phyloP scores from a whole-genome alignment of 2,888 invertebrate species.

The Chelonus formosanus region DNA sequence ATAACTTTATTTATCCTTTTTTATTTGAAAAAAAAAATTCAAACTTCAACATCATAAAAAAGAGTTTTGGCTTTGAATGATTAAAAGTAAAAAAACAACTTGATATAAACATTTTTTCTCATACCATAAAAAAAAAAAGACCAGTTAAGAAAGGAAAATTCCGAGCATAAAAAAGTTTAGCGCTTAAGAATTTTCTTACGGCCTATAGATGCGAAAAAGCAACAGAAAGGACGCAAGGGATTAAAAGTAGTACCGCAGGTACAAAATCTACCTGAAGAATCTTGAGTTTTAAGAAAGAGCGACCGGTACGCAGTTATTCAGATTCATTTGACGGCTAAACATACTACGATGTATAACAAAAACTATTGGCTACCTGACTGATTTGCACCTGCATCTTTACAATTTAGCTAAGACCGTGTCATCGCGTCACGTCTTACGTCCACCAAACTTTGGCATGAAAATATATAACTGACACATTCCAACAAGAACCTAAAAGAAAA shows the following conservation, averaged over 20 bases:
- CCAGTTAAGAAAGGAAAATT: no score
- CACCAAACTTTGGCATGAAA: background rate
- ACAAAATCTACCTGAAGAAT: constrained; percentile 27
- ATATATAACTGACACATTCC: no score
- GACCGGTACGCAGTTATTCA: constrained; percentile 21
- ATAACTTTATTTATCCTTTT: no score
- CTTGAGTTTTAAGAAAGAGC: constrained; percentile 13
- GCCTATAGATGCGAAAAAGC: background rate
- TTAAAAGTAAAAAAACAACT: no score
- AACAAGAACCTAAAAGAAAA: no score
- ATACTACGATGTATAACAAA: background rate
- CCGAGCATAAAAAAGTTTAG: no score
- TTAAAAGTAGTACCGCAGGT: constrained; percentile 21
- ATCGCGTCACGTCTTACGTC: constrained; percentile 16
- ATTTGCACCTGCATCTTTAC: constrained; percentile 34
- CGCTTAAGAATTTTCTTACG: no score
- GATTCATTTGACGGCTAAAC: constrained; percentile 11
- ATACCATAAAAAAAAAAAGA: no score
- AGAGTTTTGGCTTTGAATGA: no score
- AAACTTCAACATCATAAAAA: no score
- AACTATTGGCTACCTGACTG: constrained; percentile 27
- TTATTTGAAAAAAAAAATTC: no score
- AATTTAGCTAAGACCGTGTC: constrained; percentile 9
- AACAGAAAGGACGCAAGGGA: constrained; percentile 15
- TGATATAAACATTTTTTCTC: no score